Percentiles rank a stretch among this genome's conserved stretches.
Evolutionary conservation across 2,888 invertebrate species (phyloP).

Genomic region (Oxyteleia sp.): DNA sequence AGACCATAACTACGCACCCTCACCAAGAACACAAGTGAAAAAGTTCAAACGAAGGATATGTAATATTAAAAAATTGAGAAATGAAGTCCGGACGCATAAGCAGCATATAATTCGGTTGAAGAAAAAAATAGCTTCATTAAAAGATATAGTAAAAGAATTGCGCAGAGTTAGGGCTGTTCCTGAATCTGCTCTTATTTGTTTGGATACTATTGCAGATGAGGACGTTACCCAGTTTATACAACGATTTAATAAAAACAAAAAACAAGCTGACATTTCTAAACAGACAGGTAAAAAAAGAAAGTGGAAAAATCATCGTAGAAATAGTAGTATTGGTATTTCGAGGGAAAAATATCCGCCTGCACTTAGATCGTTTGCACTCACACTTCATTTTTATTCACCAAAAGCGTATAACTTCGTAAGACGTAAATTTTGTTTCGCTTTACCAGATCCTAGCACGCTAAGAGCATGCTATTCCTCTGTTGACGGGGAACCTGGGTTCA

Average conservation of each 20-base stretch:
- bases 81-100: background rate
- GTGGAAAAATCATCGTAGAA: background rate
- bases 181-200: background rate
- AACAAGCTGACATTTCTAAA: background rate
- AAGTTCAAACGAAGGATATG: no score
- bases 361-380: constrained; percentile 68
- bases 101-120: background rate
- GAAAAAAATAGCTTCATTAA: background rate
- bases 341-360: constrained; percentile 60
- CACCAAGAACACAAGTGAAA: no score
- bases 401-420: constrained; percentile 75
- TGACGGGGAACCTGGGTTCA: constrained; percentile 68
- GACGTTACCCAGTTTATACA: background rate
- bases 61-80: no score
- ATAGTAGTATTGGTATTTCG: background rate
- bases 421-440: constrained; percentile 60
- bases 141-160: background rate
- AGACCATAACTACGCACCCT: no score
- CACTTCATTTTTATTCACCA: constrained; percentile 69
- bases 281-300: background rate
- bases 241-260: background rate
- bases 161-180: background rate
- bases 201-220: background rate
- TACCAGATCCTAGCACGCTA: constrained; percentile 70
- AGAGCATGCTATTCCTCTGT: constrained; percentile 63